These are phyloP conservation scores for Coelinius sp. DNA, from an alignment of 2,888 invertebrate species.

Conservation along the genomic window DNA sequence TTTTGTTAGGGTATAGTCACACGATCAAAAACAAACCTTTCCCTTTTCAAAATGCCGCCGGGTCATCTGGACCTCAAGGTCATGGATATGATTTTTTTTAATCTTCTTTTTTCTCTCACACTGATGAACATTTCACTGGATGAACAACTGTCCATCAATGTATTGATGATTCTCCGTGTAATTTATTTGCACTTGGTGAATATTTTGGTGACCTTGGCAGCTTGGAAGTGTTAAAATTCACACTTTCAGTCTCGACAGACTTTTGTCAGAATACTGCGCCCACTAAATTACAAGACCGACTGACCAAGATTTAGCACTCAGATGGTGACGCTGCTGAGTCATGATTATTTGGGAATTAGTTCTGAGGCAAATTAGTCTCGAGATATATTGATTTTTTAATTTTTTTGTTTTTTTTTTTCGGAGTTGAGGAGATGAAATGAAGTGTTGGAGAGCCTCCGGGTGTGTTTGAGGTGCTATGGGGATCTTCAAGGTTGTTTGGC, in stretches of 20 bases:
- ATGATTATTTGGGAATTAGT: background rate
- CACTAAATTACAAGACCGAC: slow-evolving; percentile 32
- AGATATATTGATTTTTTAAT: slow-evolving; percentile 27
- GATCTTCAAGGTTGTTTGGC: slow-evolving; percentile 55
- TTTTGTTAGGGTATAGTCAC: slow-evolving; percentile 4
- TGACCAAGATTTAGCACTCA: slow-evolving; percentile 36
- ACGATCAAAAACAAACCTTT: slow-evolving; percentile 22
- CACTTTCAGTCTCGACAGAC: slow-evolving; percentile 53
- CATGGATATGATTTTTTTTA: slow-evolving; percentile 19
- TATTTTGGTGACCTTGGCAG: slow-evolving; percentile 59
- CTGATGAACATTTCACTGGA: slow-evolving; percentile 33
- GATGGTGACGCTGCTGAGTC: slow-evolving; percentile 3
- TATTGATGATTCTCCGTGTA: slow-evolving; percentile 25
- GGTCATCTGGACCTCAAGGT: slow-evolving; percentile 33
- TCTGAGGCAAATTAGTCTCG: background rate
- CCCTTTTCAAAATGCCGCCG: slow-evolving; percentile 32
- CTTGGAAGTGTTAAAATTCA: slow-evolving; percentile 62
- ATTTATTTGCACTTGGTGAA: slow-evolving; percentile 47
- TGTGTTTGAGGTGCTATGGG: slow-evolving; percentile 44
- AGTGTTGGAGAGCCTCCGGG: slow-evolving; percentile 36
- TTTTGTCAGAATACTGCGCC: slow-evolving; percentile 15
- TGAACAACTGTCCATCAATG: slow-evolving; percentile 42
- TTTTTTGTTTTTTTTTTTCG: background rate
- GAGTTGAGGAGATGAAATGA: slow-evolving; percentile 9
- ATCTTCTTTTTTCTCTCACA: slow-evolving; percentile 8